phyloP scores from a whole-genome alignment of 2,888 invertebrate species.

The Ormyrus nitidulus region DNA sequence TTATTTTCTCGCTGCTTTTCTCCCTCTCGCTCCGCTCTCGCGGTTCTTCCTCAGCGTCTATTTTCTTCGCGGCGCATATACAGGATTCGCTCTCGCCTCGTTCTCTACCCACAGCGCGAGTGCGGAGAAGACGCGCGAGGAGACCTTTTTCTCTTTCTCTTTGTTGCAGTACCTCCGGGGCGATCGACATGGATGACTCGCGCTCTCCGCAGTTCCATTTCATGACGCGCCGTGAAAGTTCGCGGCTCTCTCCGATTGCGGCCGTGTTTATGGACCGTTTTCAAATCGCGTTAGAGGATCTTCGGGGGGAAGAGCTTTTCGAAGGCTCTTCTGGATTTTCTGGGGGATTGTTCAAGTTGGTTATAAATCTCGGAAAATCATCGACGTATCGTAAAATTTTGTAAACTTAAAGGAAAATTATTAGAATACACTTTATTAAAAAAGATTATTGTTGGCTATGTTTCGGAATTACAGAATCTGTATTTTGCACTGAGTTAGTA shows the following conservation, averaged over 20 bases:
- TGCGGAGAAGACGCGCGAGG: neutral
- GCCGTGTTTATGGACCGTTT: neutral
- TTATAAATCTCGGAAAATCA: no score
- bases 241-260: neutral
- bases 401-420: no score
- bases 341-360: no score
- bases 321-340: no score
- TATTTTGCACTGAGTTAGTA: no score
- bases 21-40: slow-evolving; percentile 2
- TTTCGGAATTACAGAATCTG: no score
- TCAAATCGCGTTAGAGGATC: slow-evolving; percentile 5
- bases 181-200: neutral
- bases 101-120: neutral
- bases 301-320: neutral
- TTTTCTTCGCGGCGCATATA: slow-evolving; percentile 8
- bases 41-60: slow-evolving; percentile 12
- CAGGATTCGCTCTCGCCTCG: slow-evolving; percentile 39
- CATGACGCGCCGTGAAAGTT: neutral
- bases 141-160: neutral
- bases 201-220: slow-evolving; percentile 17
- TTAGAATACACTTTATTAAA: no score
- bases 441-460: no score
- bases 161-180: slow-evolving; percentile 17
- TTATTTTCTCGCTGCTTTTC: slow-evolving; percentile 6
- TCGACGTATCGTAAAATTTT: no score